A percentile compares a stretch with the other conserved stretches of the same genome.
These are phyloP conservation scores for Xenopus borealis DNA, from an alignment of 2,113 vertebrate species.

Conservation along the genomic window DNA sequence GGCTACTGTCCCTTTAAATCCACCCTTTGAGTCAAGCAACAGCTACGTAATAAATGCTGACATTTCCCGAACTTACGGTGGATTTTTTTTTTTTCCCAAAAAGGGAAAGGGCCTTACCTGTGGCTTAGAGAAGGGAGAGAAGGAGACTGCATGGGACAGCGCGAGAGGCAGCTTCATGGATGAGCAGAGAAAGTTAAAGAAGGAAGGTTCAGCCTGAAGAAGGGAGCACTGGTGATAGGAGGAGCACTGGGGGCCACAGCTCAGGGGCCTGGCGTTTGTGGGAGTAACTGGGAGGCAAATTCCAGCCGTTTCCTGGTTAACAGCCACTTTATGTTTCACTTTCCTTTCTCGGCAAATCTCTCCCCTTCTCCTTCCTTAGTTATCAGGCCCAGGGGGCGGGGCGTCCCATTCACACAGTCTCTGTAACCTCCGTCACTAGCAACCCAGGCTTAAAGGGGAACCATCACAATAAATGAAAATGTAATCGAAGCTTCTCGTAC, in stretches of 20 bases:
- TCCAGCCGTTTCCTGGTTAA: background rate
- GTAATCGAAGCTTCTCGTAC: no score
- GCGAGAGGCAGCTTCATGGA: background rate
- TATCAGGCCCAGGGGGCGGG: background rate
- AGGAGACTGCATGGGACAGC: background rate
- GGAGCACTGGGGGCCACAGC: background rate
- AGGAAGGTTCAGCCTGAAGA: background rate
- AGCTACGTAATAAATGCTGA: no score
- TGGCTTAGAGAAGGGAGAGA: background rate
- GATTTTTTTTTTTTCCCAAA: no score
- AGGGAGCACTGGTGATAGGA: background rate
- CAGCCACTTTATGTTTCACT: conserved; percentile 14
- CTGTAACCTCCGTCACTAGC: no score
- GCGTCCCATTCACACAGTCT: no score
- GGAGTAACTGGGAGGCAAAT: background rate
- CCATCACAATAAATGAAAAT: no score
- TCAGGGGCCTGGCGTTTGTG: background rate
- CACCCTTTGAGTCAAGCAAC: no score
- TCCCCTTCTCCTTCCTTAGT: background rate
- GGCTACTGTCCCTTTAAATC: no score
- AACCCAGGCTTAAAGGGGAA: no score
- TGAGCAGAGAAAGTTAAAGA: background rate
- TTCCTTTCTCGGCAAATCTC: conserved; percentile 21
- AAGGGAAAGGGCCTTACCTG: no score
- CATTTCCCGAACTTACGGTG: no score